A percentile compares a stretch with the other conserved stretches of the same genome.
These are phyloP conservation scores for Enhydra lutris DNA, from an alignment of 2,113 vertebrate genomes.

Conservation along the genomic window DNA sequence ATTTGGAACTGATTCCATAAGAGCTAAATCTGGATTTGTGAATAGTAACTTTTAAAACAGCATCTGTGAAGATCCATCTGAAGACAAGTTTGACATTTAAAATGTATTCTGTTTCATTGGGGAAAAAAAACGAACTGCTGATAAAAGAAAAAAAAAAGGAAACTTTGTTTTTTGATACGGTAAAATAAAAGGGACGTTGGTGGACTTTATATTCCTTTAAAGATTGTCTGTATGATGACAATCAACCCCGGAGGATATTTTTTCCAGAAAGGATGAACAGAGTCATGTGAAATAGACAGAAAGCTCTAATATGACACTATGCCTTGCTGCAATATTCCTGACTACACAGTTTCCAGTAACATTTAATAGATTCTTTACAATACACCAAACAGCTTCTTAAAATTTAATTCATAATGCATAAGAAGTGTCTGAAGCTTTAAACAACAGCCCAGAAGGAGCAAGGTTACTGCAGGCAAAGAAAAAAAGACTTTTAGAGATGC, in stretches of 20 bases:
- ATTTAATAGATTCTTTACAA: neutral
- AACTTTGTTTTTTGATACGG: neutral
- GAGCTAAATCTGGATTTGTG: slow-evolving; percentile 12
- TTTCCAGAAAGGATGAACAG: neutral
- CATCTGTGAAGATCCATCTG: neutral
- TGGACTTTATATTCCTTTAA: neutral
- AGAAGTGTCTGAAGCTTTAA: neutral
- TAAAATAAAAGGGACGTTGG: neutral
- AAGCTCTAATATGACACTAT: neutral
- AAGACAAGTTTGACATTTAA: slow-evolving; percentile 47
- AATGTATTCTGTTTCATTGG: slow-evolving; percentile 1
- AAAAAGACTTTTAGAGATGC: neutral
- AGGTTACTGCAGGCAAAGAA: neutral
- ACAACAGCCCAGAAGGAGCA: neutral
- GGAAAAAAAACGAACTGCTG: neutral
- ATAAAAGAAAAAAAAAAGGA: neutral
- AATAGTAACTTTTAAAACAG: slow-evolving; percentile 31
- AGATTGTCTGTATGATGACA: neutral
- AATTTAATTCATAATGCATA: neutral
- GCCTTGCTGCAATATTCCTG: neutral
- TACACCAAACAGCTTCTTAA: neutral
- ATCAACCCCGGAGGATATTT: neutral
- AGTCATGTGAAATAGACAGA: neutral
- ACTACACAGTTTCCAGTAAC: neutral
- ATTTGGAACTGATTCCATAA: neutral